These are phyloP conservation scores for Agonopterix subpropinquella DNA, from an alignment of 2,888 invertebrate species.

Conservation along the genomic window DNA sequence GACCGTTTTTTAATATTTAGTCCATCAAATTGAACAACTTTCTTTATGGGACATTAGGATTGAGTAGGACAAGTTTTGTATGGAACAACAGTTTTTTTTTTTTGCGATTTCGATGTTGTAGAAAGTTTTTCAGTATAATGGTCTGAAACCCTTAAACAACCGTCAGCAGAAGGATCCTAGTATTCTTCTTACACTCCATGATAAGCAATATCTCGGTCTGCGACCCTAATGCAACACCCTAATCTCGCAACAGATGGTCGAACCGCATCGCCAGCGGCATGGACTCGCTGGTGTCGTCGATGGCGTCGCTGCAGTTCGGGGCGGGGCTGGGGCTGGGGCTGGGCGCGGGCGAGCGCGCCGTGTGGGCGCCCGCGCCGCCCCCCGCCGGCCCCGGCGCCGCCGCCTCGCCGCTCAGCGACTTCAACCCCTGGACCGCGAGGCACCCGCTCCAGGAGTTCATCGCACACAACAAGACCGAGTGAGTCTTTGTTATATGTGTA, in stretches of 20 bases:
- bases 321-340: slow-evolving; percentile 22
- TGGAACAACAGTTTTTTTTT: too few species aligned
- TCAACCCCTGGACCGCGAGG: slow-evolving; percentile 62
- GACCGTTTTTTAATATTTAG: too few species aligned
- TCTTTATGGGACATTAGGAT: too few species aligned
- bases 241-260: slow-evolving; percentile 34
- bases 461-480: slow-evolving; percentile 36
- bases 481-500: slow-evolving; percentile 19
- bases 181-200: too few species aligned
- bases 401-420: slow-evolving; percentile 32
- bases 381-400: slow-evolving; percentile 12
- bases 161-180: too few species aligned
- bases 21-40: too few species aligned
- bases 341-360: slow-evolving; percentile 30
- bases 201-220: too few species aligned
- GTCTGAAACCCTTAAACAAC: too few species aligned
- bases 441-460: slow-evolving; percentile 59
- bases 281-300: slow-evolving; percentile 40
- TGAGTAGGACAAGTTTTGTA: too few species aligned
- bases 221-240: not conserved
- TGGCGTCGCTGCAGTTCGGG: slow-evolving; percentile 33
- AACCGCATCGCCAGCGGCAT: slow-evolving; percentile 31
- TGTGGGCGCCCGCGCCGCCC: slow-evolving; percentile 36
- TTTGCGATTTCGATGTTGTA: too few species aligned
- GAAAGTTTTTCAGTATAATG: too few species aligned